Evolutionary conservation across 2,888 invertebrate species (phyloP).

Genomic region (Phortica magna): DNA sequence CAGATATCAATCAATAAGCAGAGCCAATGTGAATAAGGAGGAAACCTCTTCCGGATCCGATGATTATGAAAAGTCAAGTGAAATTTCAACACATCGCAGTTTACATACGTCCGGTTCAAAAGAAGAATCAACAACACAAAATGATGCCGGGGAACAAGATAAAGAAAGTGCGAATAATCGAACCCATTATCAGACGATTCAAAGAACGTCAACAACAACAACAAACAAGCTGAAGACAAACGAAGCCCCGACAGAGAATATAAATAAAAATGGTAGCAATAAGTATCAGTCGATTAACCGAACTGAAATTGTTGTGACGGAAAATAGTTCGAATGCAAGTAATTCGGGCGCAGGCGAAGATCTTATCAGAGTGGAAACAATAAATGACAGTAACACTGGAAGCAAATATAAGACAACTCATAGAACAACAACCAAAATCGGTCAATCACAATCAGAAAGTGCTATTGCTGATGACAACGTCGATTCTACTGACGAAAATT

Average conservation of each 20-base stretch:
- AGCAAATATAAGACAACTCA: slow-evolving; percentile 33
- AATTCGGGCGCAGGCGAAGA: background rate
- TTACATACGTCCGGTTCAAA: background rate
- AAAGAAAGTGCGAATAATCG: background rate
- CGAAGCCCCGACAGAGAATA: too few relatives aligned
- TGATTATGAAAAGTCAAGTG: too few relatives aligned
- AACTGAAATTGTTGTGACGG: background rate
- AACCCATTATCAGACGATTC: background rate
- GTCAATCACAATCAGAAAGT: background rate
- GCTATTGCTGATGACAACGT: background rate
- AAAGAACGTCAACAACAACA: slow-evolving; percentile 5
- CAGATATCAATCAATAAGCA: too few relatives aligned
- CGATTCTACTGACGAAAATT: too few relatives aligned
- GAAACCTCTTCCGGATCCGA: too few relatives aligned
- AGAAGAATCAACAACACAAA: background rate
- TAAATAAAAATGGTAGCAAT: too few relatives aligned
- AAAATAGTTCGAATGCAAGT: background rate
- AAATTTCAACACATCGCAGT: background rate
- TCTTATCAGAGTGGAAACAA: too few relatives aligned
- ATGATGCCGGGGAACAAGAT: background rate
- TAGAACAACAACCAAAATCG: background rate
- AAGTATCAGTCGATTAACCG: too few relatives aligned
- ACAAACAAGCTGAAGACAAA: background rate
- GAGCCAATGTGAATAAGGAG: too few relatives aligned
- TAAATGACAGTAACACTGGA: background rate